Conservation (phyloP, 1,140 invertebrate species). For the Brachionus calyciflorus region DNA sequence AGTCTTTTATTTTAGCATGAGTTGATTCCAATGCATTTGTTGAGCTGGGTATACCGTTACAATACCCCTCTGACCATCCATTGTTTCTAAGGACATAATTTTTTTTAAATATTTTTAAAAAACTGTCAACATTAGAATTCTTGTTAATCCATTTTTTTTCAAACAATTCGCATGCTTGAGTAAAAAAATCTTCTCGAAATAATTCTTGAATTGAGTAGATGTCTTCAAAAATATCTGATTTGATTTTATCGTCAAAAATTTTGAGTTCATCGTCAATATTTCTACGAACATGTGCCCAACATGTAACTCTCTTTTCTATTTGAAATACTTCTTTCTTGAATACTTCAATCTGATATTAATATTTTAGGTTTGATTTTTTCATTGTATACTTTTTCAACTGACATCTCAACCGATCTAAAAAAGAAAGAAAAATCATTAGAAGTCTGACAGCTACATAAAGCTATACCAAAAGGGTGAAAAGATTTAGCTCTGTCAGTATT, state of each 20-base stretch:
- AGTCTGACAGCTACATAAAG: neutral
- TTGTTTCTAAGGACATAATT: neutral
- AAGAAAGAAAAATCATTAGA: neutral
- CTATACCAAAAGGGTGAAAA: constrained; percentile 18
- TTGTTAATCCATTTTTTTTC: neutral
- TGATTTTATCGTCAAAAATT: neutral
- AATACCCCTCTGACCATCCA: neutral
- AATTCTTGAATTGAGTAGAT: constrained; percentile 2
- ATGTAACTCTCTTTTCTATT: neutral
- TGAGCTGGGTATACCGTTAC: neutral
- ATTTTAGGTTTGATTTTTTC: neutral
- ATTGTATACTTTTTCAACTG: neutral
- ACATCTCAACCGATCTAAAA: neutral
- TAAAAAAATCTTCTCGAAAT: neutral
- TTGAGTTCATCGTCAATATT: neutral
- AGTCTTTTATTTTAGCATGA: neutral
- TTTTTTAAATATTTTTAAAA: neutral
- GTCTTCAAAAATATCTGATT: neutral
- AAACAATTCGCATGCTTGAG: neutral
- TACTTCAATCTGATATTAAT: neutral
- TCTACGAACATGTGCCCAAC: neutral
- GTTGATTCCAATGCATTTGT: neutral
- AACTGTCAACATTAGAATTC: neutral
- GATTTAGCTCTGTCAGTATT: neutral
- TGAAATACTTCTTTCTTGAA: neutral